phyloP scores from a whole-genome alignment of 1,140 invertebrate genomes.

The Euschistus heros region DNA sequence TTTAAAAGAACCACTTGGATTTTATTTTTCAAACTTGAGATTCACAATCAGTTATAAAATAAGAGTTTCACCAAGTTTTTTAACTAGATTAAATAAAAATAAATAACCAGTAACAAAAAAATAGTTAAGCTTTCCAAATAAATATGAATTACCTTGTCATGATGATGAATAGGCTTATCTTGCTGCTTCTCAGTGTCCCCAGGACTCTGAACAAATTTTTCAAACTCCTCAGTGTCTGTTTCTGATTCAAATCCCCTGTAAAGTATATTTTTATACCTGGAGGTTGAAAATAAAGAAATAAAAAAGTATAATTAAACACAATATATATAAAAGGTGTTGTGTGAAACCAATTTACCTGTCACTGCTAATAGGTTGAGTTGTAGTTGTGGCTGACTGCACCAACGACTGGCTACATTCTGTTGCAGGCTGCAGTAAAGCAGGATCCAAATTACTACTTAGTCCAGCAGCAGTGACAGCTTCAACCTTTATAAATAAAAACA shows the following conservation, averaged over 20 bases:
- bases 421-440: slow-evolving; percentile 34
- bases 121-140: too few relatives aligned
- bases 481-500: slow-evolving; percentile 26
- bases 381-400: slow-evolving; percentile 28
- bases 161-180: neutral
- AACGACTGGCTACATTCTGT: slow-evolving; percentile 33
- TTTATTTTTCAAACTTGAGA: too few relatives aligned
- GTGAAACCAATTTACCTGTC: slow-evolving; percentile 33
- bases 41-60: too few relatives aligned
- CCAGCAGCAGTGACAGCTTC: slow-evolving; percentile 36
- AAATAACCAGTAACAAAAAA: too few relatives aligned
- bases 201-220: slow-evolving; percentile 56
- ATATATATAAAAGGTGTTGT: neutral
- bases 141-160: too few relatives aligned
- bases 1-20: too few relatives aligned
- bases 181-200: slow-evolving; percentile 33
- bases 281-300: slow-evolving; percentile 2
- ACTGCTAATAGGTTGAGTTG: slow-evolving; percentile 27
- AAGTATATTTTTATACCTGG: neutral
- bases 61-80: too few relatives aligned
- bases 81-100: too few relatives aligned
- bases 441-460: slow-evolving; percentile 35
- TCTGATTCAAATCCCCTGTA: slow-evolving; percentile 62
- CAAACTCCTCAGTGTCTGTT: slow-evolving; percentile 72
- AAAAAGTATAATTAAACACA: neutral